A percentile compares a stretch with the other conserved stretches of the same genome.
Evolutionary conservation across 2,113 vertebrate species (phyloP).

Genomic region (Chionis minor): DNA sequence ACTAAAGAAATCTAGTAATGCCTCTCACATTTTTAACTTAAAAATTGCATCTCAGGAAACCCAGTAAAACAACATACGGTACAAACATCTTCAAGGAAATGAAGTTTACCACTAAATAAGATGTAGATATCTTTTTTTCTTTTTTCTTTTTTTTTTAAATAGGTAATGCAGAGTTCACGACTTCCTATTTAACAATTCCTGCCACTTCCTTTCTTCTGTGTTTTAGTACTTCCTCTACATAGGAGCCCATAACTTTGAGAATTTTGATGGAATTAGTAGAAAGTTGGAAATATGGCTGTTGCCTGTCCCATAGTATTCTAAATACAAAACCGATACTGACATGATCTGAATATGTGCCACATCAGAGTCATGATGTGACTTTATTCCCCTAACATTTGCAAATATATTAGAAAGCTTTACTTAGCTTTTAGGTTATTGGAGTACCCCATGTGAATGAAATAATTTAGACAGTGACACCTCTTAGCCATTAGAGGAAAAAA

Average conservation of each 20-base stretch:
- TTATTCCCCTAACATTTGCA: background rate
- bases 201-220: background rate
- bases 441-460: background rate
- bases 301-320: background rate
- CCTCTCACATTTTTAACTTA: background rate
- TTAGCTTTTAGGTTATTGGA: background rate
- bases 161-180: conserved; percentile 5
- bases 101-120: background rate
- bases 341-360: background rate
- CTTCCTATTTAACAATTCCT: conserved; percentile 31
- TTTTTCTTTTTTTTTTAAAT: background rate
- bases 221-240: background rate
- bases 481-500: background rate
- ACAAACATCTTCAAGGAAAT: background rate
- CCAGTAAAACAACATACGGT: background rate
- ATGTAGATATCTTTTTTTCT: background rate
- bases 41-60: background rate
- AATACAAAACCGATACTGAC: background rate
- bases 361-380: background rate
- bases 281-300: background rate
- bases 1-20: background rate
- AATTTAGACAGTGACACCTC: background rate
- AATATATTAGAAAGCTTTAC: background rate
- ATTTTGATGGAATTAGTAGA: background rate
- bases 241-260: background rate